Conservation (phyloP, 2,888 invertebrate genomes). For the Hydrotaea cyrtoneurina region DNA sequence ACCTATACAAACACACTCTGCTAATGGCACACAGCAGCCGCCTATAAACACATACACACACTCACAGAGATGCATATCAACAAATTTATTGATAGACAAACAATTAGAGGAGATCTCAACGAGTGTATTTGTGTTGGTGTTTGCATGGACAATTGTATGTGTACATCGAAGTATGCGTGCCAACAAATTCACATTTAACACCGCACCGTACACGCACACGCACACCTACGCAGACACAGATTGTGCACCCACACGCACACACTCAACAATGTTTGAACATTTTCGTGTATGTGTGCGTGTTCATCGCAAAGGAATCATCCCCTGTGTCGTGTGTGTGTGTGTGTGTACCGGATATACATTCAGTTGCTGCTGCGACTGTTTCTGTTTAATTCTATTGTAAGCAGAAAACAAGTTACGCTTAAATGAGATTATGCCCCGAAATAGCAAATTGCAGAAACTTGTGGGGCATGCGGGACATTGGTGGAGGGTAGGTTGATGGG, state of each 20-base stretch:
- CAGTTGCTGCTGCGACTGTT: not conserved
- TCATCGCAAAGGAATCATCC: not conserved
- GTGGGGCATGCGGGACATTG: not conserved
- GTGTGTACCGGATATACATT: not conserved
- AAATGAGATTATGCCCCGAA: not conserved
- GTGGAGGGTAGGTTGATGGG: not conserved
- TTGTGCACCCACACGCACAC: too few relatives aligned
- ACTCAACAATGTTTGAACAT: not conserved
- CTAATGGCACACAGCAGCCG: not conserved
- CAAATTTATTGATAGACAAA: conserved; percentile 23
- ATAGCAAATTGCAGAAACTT: not conserved
- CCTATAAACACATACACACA: too few relatives aligned
- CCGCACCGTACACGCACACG: not conserved
- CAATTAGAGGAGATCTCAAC: conserved; percentile 13
- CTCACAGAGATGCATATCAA: not conserved
- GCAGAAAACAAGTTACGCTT: conserved; percentile 16
- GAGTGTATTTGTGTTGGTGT: not conserved
- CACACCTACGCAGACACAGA: not conserved
- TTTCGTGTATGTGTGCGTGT: not conserved
- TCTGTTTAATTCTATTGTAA: conserved; percentile 15
- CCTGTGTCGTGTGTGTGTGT: not conserved
- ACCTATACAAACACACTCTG: too few relatives aligned
- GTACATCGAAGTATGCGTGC: not conserved
- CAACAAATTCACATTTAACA: not conserved
- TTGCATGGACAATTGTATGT: not conserved